These are phyloP conservation scores for Cryptophagus acutangulus DNA, from an alignment of 2,888 invertebrate species.

Conservation along the genomic window DNA sequence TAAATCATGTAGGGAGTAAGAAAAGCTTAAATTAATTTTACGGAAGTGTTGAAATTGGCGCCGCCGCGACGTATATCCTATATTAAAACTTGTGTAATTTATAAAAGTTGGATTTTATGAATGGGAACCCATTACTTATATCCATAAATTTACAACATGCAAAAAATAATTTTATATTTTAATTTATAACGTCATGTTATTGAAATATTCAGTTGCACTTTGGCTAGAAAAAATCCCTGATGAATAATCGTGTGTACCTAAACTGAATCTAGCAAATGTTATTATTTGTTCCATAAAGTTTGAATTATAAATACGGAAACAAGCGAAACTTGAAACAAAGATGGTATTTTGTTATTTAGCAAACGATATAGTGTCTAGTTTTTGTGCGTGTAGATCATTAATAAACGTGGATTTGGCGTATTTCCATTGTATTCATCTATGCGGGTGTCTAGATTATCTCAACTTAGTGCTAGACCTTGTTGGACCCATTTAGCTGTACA, in stretches of 20 bases:
- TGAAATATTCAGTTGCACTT: too few species aligned
- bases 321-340: conserved; percentile 16
- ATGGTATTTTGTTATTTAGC: conserved; percentile 28
- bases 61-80: conserved; percentile 22
- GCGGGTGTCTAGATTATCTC: conserved; percentile 43
- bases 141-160: conserved; percentile 4
- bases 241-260: too few species aligned
- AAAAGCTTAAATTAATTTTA: conserved; percentile 22
- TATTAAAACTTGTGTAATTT: conserved; percentile 21
- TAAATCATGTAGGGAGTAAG: conserved; percentile 22
- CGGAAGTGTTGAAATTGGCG: conserved; percentile 24
- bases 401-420: conserved; percentile 42
- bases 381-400: conserved; percentile 33
- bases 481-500: conserved; percentile 44
- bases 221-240: too few species aligned
- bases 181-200: too few species aligned
- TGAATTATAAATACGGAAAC: conserved; percentile 4
- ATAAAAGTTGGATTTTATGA: conserved; percentile 20
- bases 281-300: too few species aligned
- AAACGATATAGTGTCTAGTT: conserved; percentile 22
- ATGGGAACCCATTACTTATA: conserved; percentile 17
- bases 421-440: conserved; percentile 42
- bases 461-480: conserved; percentile 40
- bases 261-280: too few species aligned
- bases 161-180: too few species aligned